phyloP scores from a whole-genome alignment of 2,797 vertebrate species.

The Enteromius radiatus region DNA sequence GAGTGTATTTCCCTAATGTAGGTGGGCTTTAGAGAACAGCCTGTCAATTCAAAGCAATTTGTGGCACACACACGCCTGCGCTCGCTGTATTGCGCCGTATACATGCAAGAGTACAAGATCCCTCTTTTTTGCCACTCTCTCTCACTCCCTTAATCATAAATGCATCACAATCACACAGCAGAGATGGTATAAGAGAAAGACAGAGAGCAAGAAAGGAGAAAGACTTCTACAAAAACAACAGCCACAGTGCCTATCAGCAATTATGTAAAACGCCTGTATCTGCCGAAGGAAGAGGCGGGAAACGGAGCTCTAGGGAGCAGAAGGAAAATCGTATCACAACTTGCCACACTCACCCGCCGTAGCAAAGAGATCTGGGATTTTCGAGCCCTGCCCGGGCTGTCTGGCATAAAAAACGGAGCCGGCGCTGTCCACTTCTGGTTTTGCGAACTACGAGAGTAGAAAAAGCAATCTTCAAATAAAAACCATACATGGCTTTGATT shows the following conservation, averaged over 20 bases:
- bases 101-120: conserved; percentile 49
- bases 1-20: conserved; percentile 60
- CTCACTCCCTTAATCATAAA: conserved; percentile 41
- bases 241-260: conserved; percentile 54
- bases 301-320: conserved; percentile 43
- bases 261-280: conserved; percentile 43
- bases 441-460: conserved; percentile 65
- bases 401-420: conserved; percentile 61
- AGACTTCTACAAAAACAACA: conserved; percentile 58
- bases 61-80: conserved; percentile 47
- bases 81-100: conserved; percentile 39
- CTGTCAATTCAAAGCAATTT: conserved; percentile 63
- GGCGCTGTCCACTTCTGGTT: conserved; percentile 54
- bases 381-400: conserved; percentile 68
- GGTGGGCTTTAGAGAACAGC: conserved; percentile 67
- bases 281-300: conserved; percentile 43
- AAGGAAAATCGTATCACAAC: conserved; percentile 57
- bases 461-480: conserved; percentile 46
- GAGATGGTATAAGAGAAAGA: conserved; percentile 17
- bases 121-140: conserved; percentile 27
- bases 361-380: conserved; percentile 66
- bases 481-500: conserved; percentile 47
- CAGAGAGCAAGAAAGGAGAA: conserved; percentile 30
- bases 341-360: conserved; percentile 70
- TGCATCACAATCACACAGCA: conserved; percentile 39